Evolutionary conservation across 2,888 invertebrate genomes (phyloP).

Genomic region (Pollenia amentaria): DNA sequence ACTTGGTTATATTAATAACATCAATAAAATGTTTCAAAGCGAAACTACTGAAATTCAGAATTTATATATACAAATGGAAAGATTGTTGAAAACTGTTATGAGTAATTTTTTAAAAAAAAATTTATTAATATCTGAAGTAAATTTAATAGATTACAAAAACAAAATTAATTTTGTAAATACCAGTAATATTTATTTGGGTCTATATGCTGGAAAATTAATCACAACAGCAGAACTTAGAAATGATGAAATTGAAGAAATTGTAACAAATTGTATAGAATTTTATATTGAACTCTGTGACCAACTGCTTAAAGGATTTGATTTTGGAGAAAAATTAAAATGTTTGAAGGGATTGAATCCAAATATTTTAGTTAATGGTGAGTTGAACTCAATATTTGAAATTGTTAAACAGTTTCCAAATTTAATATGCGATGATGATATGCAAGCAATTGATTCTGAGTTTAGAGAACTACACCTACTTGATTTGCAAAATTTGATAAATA

Average conservation of each 20-base stretch:
- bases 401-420: neutral
- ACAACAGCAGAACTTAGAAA: constrained; percentile 17
- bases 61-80: constrained; percentile 35
- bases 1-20: constrained; percentile 21
- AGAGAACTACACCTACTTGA: neutral
- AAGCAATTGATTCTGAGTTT: constrained; percentile 4
- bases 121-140: constrained; percentile 2
- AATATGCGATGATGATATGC: neutral
- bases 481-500: neutral
- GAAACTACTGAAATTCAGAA: constrained; percentile 42
- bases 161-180: neutral
- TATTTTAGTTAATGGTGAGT: constrained; percentile 4
- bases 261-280: constrained; percentile 35
- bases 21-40: constrained; percentile 47
- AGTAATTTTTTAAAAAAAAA: constrained; percentile 20
- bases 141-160: constrained; percentile 30
- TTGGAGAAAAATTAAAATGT: constrained; percentile 17
- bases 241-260: constrained; percentile 12
- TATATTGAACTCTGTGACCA: constrained; percentile 40
- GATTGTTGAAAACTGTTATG: constrained; percentile 23
- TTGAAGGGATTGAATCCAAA: constrained; percentile 6
- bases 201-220: constrained; percentile 29
- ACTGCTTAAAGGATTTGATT: constrained; percentile 37
- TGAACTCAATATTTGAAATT: neutral
- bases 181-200: neutral